These are phyloP conservation scores for Lacerta agilis DNA, from an alignment of 2,797 vertebrate species.

Conservation along the genomic window DNA sequence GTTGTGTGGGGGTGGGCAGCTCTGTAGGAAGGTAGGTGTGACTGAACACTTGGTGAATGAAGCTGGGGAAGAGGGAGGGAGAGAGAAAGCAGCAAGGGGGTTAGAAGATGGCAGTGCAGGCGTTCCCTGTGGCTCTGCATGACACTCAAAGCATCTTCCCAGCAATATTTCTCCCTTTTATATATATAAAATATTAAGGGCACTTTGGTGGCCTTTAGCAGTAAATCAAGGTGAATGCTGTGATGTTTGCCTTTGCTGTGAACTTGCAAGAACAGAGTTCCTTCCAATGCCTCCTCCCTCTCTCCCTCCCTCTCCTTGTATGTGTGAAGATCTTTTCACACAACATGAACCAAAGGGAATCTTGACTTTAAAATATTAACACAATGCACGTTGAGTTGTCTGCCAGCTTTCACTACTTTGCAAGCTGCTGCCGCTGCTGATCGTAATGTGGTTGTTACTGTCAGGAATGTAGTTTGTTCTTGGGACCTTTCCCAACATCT, in stretches of 20 bases:
- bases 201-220: too few species aligned
- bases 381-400: not conserved
- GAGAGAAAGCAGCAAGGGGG: not conserved
- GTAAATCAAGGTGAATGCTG: not conserved
- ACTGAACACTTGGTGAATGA: too few species aligned
- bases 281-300: too few species aligned
- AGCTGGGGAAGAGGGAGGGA: too few species aligned
- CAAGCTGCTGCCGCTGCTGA: not conserved
- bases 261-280: too few species aligned
- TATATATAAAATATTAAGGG: not conserved
- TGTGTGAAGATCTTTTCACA: not conserved
- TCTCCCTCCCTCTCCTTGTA: not conserved
- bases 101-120: not conserved
- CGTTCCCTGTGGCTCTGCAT: too few species aligned
- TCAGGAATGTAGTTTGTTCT: not conserved
- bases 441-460: not conserved
- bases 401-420: not conserved
- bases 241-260: not conserved
- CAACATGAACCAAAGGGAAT: not conserved
- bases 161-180: too few species aligned
- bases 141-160: too few species aligned
- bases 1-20: too few species aligned
- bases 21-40: not conserved
- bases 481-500: too few species aligned
- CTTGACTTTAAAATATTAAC: not conserved